A percentile compares a stretch with the other conserved stretches of the same genome.
These are phyloP conservation scores for Pollicipes pollicipes DNA, from an alignment of 1,140 invertebrate genomes.

Conservation along the genomic window DNA sequence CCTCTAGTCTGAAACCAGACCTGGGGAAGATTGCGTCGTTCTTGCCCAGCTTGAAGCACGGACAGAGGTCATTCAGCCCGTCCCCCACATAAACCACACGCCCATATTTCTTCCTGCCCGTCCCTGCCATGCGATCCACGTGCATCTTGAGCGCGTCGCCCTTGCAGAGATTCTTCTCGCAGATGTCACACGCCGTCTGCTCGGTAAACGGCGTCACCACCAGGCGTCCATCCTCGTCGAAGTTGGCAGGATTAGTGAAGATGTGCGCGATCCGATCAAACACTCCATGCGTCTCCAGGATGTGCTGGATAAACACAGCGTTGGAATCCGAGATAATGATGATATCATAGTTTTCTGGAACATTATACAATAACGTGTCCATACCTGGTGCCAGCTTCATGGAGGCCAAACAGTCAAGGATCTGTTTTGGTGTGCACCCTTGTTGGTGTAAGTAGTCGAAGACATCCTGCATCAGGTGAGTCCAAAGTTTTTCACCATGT, in stretches of 20 bases:
- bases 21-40: background rate
- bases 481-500: background rate
- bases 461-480: background rate
- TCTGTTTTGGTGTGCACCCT: background rate
- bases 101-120: background rate
- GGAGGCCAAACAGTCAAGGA: background rate
- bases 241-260: background rate
- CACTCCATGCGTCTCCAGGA: slow-evolving; percentile 8
- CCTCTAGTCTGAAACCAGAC: background rate
- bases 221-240: background rate
- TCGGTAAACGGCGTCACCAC: background rate
- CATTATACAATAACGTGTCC: background rate
- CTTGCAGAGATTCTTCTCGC: background rate
- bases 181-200: background rate
- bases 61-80: background rate
- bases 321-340: slow-evolving; percentile 11
- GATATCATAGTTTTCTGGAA: background rate
- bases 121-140: background rate
- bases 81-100: background rate
- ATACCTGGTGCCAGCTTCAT: background rate
- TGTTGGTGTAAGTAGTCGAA: background rate
- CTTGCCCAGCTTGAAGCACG: background rate
- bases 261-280: background rate
- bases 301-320: slow-evolving; percentile 10
- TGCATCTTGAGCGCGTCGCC: background rate